Percentiles rank a stretch among this genome's conserved stretches.
These are phyloP conservation scores for Oplegnathus fasciatus DNA, from an alignment of 2,113 vertebrate species.

Conservation along the genomic window DNA sequence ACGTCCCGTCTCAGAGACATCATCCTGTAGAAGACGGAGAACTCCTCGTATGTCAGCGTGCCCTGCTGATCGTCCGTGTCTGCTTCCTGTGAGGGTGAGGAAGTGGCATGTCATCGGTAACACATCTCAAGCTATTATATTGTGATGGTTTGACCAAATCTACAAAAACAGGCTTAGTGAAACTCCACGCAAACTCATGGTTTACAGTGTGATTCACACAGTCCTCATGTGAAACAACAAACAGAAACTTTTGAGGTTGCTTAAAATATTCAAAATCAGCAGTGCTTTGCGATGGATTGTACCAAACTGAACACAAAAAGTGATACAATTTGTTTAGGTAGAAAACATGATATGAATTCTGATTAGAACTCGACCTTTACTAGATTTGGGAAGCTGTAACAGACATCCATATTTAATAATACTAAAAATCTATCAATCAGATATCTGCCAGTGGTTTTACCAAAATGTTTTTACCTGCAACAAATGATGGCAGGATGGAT, in stretches of 20 bases:
- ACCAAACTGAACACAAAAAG: no score
- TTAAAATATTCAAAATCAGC: no score
- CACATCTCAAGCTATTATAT: neutral
- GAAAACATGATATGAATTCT: neutral
- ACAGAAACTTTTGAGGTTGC: neutral
- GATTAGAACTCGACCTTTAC: neutral
- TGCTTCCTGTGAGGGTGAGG: conserved; percentile 88
- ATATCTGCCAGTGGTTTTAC: neutral
- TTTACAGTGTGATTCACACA: neutral
- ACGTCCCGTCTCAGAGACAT: conserved; percentile 96
- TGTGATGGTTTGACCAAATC: neutral
- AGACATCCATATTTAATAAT: neutral
- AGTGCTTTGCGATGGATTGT: no score
- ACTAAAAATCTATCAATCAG: neutral
- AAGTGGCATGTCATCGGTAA: neutral
- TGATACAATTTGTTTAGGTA: neutral
- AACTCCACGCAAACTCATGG: neutral
- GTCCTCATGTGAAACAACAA: neutral
- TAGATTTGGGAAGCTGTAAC: no score
- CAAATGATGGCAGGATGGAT: neutral
- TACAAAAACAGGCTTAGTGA: neutral
- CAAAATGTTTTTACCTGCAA: no score
- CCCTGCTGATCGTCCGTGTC: conserved; percentile 98
- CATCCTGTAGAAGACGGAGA: conserved; percentile 98
- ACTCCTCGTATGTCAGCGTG: conserved; percentile 95